A percentile compares a stretch with the other conserved stretches of the same genome.
Evolutionary conservation across 2,888 invertebrate species (phyloP).

Genomic region (Gymnosoma rotundatum): DNA sequence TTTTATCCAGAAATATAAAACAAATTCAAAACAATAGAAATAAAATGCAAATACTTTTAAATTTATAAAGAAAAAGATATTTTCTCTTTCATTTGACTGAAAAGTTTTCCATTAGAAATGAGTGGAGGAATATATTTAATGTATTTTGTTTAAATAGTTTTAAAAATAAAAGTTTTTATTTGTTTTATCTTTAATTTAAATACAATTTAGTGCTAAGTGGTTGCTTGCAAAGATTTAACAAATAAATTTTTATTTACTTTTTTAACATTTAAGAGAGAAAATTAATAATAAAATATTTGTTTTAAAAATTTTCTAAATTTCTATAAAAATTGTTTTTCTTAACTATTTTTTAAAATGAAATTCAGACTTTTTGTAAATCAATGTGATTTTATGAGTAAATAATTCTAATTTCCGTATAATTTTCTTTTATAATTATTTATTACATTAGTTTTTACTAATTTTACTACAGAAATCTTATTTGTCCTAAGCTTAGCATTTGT

Average conservation of each 20-base stretch:
- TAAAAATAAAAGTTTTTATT: constrained; percentile 21
- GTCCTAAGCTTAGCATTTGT: too few relatives aligned
- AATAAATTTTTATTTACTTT: neutral
- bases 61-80: constrained; percentile 10
- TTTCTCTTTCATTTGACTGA: neutral
- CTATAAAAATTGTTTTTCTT: too few relatives aligned
- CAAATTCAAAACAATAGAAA: constrained; percentile 10
- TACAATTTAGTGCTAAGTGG: constrained; percentile 1
- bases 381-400: too few relatives aligned
- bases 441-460: too few relatives aligned
- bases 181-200: neutral
- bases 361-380: too few relatives aligned
- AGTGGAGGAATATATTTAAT: constrained; percentile 8
- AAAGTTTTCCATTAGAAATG: constrained; percentile 1
- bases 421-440: too few relatives aligned
- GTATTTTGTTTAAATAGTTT: constrained; percentile 17
- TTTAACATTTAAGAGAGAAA: too few relatives aligned
- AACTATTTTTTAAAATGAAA: too few relatives aligned
- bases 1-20: neutral
- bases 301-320: too few relatives aligned
- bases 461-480: too few relatives aligned
- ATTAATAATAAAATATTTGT: too few relatives aligned
- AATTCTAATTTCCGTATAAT: too few relatives aligned
- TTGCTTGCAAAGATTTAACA: neutral
- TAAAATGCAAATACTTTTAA: constrained; percentile 14